Evolutionary conservation across 2,888 invertebrate genomes (phyloP).

Genomic region (Drosophila yooni): DNA sequence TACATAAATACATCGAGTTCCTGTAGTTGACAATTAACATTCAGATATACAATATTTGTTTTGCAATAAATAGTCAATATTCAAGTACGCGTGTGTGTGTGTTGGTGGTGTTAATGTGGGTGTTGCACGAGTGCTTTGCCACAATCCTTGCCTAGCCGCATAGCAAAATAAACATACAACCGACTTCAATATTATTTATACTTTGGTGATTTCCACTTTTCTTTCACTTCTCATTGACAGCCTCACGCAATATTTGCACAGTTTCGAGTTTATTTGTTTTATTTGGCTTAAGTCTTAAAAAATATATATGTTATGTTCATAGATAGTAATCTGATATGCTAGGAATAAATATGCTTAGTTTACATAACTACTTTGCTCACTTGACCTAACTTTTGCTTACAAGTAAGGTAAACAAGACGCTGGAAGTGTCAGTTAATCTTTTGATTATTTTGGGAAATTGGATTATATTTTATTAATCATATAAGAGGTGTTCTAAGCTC

Average conservation of each 20-base stretch:
- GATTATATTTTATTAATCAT: background rate
- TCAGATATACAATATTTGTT: slow-evolving; percentile 37
- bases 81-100: slow-evolving; percentile 1
- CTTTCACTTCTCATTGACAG: slow-evolving; percentile 59
- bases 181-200: slow-evolving; percentile 1
- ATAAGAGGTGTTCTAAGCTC: background rate
- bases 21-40: slow-evolving; percentile 59
- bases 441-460: no score
- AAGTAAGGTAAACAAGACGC: slow-evolving; percentile 4
- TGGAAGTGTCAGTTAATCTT: background rate
- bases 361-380: slow-evolving; percentile 1
- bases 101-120: slow-evolving; percentile 1
- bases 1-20: slow-evolving; percentile 49
- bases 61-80: slow-evolving; percentile 21
- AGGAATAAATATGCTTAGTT: slow-evolving; percentile 41
- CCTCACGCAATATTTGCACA: slow-evolving; percentile 43
- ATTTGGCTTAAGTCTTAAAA: slow-evolving; percentile 51
- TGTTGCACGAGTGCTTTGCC: slow-evolving; percentile 7
- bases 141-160: background rate
- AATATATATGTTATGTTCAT: slow-evolving; percentile 49
- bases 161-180: slow-evolving; percentile 18
- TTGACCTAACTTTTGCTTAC: background rate
- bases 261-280: slow-evolving; percentile 1
- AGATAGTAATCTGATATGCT: slow-evolving; percentile 53
- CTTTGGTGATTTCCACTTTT: slow-evolving; percentile 14